A percentile compares a stretch with the other conserved stretches of the same genome.
Evolutionary conservation across 2,797 vertebrate species (phyloP).

Genomic region (Lithobates pipiens): DNA sequence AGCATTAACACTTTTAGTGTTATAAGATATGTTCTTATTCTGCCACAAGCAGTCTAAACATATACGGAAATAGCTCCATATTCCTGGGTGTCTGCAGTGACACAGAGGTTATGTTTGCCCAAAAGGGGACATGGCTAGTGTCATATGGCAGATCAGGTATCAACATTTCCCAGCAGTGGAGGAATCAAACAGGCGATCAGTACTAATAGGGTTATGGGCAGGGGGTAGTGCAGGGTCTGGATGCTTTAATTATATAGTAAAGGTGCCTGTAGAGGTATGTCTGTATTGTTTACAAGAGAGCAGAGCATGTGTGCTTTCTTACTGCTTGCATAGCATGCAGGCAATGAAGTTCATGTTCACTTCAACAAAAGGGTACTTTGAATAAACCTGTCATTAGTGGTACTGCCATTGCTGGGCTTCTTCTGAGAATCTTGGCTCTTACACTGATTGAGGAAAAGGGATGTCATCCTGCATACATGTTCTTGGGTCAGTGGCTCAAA

Average conservation of each 20-base stretch:
- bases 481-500: too few relatives aligned
- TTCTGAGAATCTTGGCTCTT: not conserved
- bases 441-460: too few relatives aligned
- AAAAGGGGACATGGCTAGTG: slow-evolving; percentile 20
- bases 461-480: too few relatives aligned
- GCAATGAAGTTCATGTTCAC: not conserved
- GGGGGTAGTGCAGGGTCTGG: slow-evolving; percentile 14
- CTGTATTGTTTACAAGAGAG: not conserved
- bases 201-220: slow-evolving; percentile 42
- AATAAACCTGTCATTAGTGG: not conserved
- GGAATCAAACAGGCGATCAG: slow-evolving; percentile 37
- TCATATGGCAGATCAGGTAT: slow-evolving; percentile 44
- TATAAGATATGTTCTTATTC: slow-evolving; percentile 15
- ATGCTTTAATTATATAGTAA: slow-evolving; percentile 17
- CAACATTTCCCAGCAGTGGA: slow-evolving; percentile 52
- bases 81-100: slow-evolving; percentile 14
- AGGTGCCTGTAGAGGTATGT: slow-evolving; percentile 15
- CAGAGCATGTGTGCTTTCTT: not conserved
- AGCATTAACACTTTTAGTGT: slow-evolving; percentile 27
- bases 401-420: not conserved
- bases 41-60: slow-evolving; percentile 47
- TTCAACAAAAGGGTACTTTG: not conserved
- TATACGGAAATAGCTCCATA: slow-evolving; percentile 43
- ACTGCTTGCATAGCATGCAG: not conserved
- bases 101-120: slow-evolving; percentile 11